Conservation (phyloP, 2,888 invertebrate genomes). For the Phoenoteleia sp. region DNA sequence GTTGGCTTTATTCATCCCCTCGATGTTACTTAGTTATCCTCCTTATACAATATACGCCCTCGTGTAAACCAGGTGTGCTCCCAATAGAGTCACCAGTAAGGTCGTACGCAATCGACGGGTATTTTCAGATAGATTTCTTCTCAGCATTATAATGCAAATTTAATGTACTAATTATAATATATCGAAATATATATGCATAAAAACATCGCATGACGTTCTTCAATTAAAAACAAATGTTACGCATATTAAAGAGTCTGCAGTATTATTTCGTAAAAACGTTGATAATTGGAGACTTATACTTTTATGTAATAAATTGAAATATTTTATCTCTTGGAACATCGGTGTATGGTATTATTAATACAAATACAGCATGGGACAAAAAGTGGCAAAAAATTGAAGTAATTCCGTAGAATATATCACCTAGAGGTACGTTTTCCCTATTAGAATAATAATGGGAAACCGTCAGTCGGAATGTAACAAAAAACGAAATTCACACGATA, state of each 20-base stretch:
- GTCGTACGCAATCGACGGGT: constrained; percentile 65
- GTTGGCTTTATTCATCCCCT: constrained; percentile 82
- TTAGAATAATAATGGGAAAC: constrained; percentile 31
- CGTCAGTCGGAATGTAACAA: constrained; percentile 32
- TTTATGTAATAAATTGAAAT: constrained; percentile 4
- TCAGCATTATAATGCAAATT: constrained; percentile 64
- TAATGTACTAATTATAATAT: constrained; percentile 58
- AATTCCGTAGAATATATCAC: constrained; percentile 14
- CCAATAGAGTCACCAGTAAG: constrained; percentile 62
- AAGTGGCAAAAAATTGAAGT: constrained; percentile 21
- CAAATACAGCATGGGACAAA: not conserved
- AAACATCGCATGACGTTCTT: constrained; percentile 10
- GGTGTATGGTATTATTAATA: constrained; percentile 2
- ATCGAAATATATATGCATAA: not conserved
- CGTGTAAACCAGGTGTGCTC: constrained; percentile 70
- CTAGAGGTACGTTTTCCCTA: not conserved
- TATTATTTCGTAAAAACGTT: not conserved
- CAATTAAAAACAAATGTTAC: constrained; percentile 35
- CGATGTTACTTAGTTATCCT: constrained; percentile 74
- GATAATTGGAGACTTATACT: not conserved
- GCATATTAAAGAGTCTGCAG: not conserved
- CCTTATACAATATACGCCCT: constrained; percentile 71
- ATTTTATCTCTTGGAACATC: constrained; percentile 3
- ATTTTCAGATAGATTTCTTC: constrained; percentile 51
- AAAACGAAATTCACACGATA: constrained; percentile 59